Evolutionary conservation across 2,888 invertebrate species (phyloP).

Genomic region (Auanema freiburgensis): DNA sequence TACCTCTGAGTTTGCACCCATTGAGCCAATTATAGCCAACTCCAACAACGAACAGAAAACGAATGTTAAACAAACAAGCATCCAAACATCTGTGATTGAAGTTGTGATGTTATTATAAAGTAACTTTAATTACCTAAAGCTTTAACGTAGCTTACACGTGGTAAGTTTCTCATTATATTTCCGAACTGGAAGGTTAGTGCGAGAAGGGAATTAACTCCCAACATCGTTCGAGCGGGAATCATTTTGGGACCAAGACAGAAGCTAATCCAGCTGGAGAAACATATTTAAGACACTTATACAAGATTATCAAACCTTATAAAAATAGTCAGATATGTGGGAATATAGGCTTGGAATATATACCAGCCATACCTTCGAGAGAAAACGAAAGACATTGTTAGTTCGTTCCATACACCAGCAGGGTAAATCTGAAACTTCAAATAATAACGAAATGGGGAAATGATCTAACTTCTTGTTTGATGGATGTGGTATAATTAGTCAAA

Average conservation of each 20-base stretch:
- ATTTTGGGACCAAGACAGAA: constrained; percentile 56
- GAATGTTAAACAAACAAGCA: constrained; percentile 58
- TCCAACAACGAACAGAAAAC: constrained; percentile 59
- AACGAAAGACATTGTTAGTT: constrained; percentile 59
- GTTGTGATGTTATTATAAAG: not conserved
- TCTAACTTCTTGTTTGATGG: constrained; percentile 44
- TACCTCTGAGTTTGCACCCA: constrained; percentile 42
- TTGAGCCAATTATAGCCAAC: constrained; percentile 57
- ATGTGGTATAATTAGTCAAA: constrained; percentile 54
- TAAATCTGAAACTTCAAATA: constrained; percentile 40
- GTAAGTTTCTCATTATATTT: constrained; percentile 62
- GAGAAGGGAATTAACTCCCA: constrained; percentile 58
- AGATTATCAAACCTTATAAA: constrained; percentile 54
- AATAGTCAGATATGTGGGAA: constrained; percentile 64
- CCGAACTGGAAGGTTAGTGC: constrained; percentile 59
- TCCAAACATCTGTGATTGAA: constrained; percentile 48
- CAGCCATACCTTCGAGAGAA: constrained; percentile 63
- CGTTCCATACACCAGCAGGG: constrained; percentile 63
- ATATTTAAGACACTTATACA: not conserved
- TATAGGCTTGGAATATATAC: constrained; percentile 64
- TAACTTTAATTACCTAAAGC: constrained; percentile 33
- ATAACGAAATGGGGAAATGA: not conserved
- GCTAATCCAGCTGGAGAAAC: constrained; percentile 51
- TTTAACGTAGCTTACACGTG: constrained; percentile 53
- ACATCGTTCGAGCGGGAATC: constrained; percentile 61